phyloP scores from a whole-genome alignment of 2,797 vertebrate genomes.

The Typhlichthys eigenmanni region DNA sequence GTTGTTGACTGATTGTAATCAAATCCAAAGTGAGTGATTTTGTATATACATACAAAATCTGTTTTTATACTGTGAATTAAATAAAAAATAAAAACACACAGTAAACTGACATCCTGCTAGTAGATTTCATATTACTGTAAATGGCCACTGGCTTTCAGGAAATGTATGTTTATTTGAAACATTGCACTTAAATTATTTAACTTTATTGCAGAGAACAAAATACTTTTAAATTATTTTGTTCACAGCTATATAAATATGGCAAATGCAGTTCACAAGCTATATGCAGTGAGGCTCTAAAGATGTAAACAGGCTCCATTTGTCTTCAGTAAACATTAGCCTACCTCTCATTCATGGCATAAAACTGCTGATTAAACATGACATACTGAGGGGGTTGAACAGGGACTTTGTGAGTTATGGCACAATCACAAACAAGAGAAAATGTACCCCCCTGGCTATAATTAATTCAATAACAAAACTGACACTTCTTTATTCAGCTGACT shows the following conservation, averaged over 20 bases:
- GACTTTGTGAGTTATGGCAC: conserved; percentile 52
- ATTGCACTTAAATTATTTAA: conserved; percentile 11
- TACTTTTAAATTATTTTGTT: conserved; percentile 55
- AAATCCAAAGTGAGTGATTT: no score
- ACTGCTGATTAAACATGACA: conserved; percentile 68
- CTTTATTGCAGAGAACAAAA: conserved; percentile 54
- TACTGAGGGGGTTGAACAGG: conserved; percentile 47
- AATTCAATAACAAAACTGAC: no score
- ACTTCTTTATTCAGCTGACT: no score
- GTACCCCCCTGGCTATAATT: no score
- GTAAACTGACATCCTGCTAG: no score
- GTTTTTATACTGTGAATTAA: no score
- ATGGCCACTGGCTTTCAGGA: no score
- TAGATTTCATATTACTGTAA: no score
- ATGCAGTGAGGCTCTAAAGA: conserved; percentile 39
- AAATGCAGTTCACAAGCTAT: conserved; percentile 24
- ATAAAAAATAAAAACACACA: no score
- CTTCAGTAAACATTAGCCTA: conserved; percentile 51
- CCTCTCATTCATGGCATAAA: conserved; percentile 50
- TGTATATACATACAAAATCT: no score
- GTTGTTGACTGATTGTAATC: no score
- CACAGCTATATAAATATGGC: conserved; percentile 39
- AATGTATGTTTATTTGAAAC: no score
- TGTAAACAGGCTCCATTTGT: conserved; percentile 53
- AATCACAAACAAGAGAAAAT: conserved; percentile 43